Evolutionary conservation across 2,888 invertebrate species (phyloP), one percentile per base, ranked within the genome.

Genomic region (Neoascia interrupta): DNA sequence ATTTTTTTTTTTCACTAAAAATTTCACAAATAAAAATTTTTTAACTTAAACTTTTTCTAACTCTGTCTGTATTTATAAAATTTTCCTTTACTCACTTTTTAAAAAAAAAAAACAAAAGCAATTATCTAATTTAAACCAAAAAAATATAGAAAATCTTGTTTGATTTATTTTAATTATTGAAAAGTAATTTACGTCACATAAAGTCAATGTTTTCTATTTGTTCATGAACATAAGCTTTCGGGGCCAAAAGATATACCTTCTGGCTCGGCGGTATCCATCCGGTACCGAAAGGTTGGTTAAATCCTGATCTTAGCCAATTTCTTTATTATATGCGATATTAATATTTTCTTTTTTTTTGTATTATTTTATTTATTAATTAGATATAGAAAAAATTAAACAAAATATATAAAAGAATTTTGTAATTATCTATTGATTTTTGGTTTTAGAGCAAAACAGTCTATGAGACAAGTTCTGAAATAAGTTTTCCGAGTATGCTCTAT

Each of bases 211-310:
- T 72, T 79, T 79, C 79, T 81, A 69, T 81, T 81, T 81, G 76
- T 73, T 81, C 73, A 69, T 64, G 51, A 60, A 81, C 47, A 60
- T 76, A 83, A 84, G 85, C 82, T 84, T 84, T 81, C 84, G 84
- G 81, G 85, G 85, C 82, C 85, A 85, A 83, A 85, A 85, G 81
- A 85, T 85, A 68, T 85, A 85, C 79, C 83, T 85, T 82, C 83
- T 85, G 82, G 84, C 85, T 81, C 82, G 84, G 81, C 83, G 85
- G 75, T 84, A 84, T 84, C 85, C 85, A 81, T 83, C 84, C 68
- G 83, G 82, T 83, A 83, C 83, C 81, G 85, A 85, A 84, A 85
- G 85, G 85, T 85, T 85, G 82, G 85, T 85, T 79, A 47, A 66
- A 68, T 68, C 47, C 60, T 73, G 60, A 36, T 61, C 49, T 47